Evolutionary conservation across 1,140 invertebrate species (phyloP).

Genomic region (Stenopsyche tienmushanensis): DNA sequence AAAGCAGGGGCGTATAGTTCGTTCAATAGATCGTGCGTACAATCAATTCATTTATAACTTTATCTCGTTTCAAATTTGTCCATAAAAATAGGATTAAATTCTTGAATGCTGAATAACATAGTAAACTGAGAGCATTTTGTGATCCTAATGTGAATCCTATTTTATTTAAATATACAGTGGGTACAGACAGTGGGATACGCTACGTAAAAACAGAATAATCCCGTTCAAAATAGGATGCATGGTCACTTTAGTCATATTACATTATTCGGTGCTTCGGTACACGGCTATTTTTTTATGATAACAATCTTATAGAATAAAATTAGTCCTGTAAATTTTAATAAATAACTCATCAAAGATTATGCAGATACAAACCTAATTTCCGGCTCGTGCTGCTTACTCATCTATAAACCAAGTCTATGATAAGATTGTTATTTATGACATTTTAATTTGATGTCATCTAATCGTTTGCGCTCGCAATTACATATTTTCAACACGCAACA

Average conservation of each 20-base stretch:
- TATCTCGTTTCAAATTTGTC: neutral
- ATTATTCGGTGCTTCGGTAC: neutral
- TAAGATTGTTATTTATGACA: neutral
- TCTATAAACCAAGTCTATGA: neutral
- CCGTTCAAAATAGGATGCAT: too few species aligned
- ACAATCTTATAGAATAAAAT: neutral
- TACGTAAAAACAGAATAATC: too few species aligned
- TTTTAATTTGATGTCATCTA: neutral
- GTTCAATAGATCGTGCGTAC: neutral
- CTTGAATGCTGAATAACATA: neutral
- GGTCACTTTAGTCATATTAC: too few species aligned
- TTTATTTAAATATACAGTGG: too few species aligned
- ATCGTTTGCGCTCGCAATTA: neutral
- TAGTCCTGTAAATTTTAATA: neutral
- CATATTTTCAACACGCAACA: neutral
- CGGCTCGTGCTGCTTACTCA: too few species aligned
- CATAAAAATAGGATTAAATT: neutral
- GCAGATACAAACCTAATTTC: too few species aligned
- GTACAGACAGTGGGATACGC: too few species aligned
- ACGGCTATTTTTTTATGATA: neutral
- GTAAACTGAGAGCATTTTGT: neutral
- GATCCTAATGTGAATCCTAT: too few species aligned
- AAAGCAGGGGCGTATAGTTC: neutral
- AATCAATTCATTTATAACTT: conserved; percentile 8
- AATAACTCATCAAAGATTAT: neutral